Percentiles rank a stretch among this genome's conserved stretches.
Conservation (phyloP, 2,888 invertebrate species). For the Eupsilia transversa region DNA sequence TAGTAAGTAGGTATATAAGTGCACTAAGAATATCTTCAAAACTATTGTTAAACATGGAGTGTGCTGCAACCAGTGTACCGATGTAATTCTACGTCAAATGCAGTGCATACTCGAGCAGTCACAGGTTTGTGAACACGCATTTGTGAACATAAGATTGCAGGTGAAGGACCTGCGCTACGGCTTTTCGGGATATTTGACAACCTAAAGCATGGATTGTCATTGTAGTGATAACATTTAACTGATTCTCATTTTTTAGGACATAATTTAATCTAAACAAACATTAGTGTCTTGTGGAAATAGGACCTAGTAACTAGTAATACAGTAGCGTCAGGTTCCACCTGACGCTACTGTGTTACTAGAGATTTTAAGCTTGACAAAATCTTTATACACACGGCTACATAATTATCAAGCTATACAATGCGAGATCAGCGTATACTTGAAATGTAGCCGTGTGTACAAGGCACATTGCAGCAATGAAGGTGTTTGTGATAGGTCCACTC, state of each 20-base stretch:
- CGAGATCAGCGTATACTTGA: no score
- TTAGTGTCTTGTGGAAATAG: neutral
- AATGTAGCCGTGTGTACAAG: no score
- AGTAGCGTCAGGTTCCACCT: no score
- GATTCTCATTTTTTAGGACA: neutral
- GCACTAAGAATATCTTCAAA: slow-evolving; percentile 20
- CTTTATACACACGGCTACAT: neutral
- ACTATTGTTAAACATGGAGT: slow-evolving; percentile 37
- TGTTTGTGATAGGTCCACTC: no score
- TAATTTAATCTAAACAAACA: neutral
- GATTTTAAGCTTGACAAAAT: neutral
- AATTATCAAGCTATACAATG: no score
- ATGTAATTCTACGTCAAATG: slow-evolving; percentile 56
- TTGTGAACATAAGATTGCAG: slow-evolving; percentile 50
- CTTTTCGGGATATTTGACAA: slow-evolving; percentile 2
- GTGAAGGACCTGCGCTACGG: slow-evolving; percentile 8
- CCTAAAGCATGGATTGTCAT: neutral
- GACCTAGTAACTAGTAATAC: no score
- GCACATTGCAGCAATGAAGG: no score
- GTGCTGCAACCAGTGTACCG: slow-evolving; percentile 43
- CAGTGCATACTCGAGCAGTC: slow-evolving; percentile 46
- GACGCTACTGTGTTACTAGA: neutral
- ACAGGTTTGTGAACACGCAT: slow-evolving; percentile 31
- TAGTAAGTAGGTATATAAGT: neutral
- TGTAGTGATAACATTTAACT: neutral